Percentiles rank a stretch among this genome's conserved stretches.
phyloP scores from a whole-genome alignment of 1,140 invertebrate genomes.

The Aphelenchoides avenae region DNA sequence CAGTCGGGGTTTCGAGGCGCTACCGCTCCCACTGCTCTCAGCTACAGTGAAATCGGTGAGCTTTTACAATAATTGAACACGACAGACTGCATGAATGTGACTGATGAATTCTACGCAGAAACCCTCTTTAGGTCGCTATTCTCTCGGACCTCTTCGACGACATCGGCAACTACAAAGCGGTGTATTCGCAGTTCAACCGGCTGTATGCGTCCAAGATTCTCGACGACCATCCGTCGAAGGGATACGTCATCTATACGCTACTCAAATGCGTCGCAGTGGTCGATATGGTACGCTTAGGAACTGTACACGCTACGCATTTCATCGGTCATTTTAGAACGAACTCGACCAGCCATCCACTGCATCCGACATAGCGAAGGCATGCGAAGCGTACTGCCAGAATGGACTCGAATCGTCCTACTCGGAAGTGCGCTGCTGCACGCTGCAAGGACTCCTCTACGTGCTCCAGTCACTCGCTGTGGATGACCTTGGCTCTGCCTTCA shows the following conservation, averaged over 20 bases:
- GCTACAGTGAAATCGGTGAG: too few relatives aligned
- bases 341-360: too few relatives aligned
- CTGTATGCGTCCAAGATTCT: constrained; percentile 18
- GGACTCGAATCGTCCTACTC: too few relatives aligned
- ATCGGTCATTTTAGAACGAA: constrained; percentile 14
- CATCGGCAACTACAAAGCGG: constrained; percentile 25
- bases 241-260: constrained; percentile 42
- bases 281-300: constrained; percentile 22
- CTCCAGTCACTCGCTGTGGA: constrained; percentile 45
- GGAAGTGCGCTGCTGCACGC: constrained; percentile 38
- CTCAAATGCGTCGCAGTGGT: constrained; percentile 45
- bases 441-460: constrained; percentile 47
- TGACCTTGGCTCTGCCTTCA: constrained; percentile 13
- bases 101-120: too few relatives aligned
- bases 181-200: constrained; percentile 35
- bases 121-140: too few relatives aligned
- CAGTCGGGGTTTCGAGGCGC: too few relatives aligned
- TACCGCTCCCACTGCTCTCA: too few relatives aligned
- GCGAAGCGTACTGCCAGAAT: too few relatives aligned
- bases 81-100: too few relatives aligned
- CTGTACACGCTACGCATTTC: not conserved
- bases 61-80: too few relatives aligned
- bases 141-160: constrained; percentile 55
- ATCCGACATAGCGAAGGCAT: too few relatives aligned
- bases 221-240: constrained; percentile 35